phyloP scores from a whole-genome alignment of 2,797 vertebrate species.

The Microhierax caerulescens region DNA sequence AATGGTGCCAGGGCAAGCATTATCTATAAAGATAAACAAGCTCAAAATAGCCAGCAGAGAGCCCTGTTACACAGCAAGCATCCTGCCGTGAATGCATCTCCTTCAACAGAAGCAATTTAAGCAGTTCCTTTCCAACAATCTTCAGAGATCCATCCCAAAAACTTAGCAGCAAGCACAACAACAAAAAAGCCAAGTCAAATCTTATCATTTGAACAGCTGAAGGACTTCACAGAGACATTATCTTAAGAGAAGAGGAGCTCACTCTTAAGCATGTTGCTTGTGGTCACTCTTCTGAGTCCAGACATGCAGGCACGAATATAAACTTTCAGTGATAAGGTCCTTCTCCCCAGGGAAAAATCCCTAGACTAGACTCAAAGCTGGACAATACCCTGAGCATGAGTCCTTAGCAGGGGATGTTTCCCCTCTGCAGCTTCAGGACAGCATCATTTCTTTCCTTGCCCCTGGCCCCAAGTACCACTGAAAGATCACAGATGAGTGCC shows the following conservation, averaged over 20 bases:
- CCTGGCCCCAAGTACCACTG: background rate
- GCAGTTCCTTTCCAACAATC: background rate
- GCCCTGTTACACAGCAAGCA: background rate
- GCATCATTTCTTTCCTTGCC: background rate
- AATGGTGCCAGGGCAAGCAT: conserved; percentile 57
- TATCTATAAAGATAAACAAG: conserved; percentile 46
- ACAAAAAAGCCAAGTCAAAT: background rate
- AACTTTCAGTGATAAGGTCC: rapidly evolving
- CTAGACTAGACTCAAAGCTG: background rate
- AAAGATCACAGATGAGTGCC: background rate
- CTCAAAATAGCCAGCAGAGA: conserved; percentile 8
- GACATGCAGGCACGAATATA: background rate
- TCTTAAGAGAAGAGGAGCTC: background rate
- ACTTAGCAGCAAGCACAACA: background rate
- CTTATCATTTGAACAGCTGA: background rate
- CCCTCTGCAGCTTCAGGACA: background rate
- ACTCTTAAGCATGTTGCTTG: rapidly evolving
- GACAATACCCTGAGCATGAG: rapidly evolving
- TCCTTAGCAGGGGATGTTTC: background rate
- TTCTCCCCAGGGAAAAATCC: background rate
- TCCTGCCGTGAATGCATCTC: rapidly evolving
- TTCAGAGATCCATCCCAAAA: background rate
- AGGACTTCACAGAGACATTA: background rate
- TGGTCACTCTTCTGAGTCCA: background rate
- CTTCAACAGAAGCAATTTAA: background rate